A percentile compares a stretch with the other conserved stretches of the same genome.
Conservation (phyloP, 2,113 vertebrate species). For the Arvicanthis niloticus region DNA sequence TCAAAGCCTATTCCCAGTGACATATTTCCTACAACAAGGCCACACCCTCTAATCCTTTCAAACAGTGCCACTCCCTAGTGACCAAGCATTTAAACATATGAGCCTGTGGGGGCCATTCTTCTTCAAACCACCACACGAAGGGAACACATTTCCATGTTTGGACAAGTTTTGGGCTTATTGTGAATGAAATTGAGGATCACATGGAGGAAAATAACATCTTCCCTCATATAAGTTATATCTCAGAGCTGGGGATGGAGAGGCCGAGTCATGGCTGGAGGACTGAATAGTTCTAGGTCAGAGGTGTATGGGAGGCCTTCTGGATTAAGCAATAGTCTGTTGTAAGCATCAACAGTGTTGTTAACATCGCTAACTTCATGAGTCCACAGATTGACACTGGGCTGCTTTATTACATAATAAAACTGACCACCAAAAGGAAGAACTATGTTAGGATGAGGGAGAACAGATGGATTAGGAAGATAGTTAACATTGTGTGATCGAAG, state of each 20-base stretch:
- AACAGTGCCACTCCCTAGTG: neutral
- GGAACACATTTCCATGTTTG: neutral
- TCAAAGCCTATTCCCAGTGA: neutral
- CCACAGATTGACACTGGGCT: neutral
- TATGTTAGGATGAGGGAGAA: neutral
- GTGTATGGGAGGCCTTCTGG: neutral
- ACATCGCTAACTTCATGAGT: neutral
- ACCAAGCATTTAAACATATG: neutral
- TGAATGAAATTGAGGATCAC: neutral
- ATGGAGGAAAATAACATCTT: accelerated
- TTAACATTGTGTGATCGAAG: neutral
- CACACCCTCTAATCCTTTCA: neutral
- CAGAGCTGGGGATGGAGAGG: neutral
- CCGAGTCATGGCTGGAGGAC: neutral
- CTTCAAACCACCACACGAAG: neutral
- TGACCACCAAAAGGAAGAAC: neutral
- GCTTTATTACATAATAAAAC: neutral
- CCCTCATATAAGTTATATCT: accelerated
- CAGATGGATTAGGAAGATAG: neutral
- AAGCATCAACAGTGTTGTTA: neutral
- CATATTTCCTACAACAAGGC: neutral
- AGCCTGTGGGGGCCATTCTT: neutral
- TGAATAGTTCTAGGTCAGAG: no score
- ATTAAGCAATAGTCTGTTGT: neutral
- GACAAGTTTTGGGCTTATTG: accelerated